Evolutionary conservation across 2,113 vertebrate genomes (phyloP), one percentile per base, ranked within the genome.

Genomic region (Lycaon pictus): DNA sequence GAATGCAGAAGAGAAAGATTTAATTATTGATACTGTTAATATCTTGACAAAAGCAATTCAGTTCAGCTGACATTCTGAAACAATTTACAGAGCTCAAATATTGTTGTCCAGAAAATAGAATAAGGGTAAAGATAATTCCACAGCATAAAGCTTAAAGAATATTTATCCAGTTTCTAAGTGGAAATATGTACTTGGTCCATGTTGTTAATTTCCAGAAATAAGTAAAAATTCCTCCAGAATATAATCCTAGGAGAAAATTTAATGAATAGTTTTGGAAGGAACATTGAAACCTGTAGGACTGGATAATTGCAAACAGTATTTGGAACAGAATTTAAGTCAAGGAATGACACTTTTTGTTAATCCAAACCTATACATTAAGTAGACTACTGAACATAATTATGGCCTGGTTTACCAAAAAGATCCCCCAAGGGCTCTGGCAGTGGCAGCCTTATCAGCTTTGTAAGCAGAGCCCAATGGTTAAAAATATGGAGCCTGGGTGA

Each of bases 11-110:
- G 71, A 85, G 48, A 83, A 94, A 95, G 94, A 98, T 98, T 96
- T 82, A 97, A 96, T 98, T 97, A 97, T 35, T 92, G 98, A 97
- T 98, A 95, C 53, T 69, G 71, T 88, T 96, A 98, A 97, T 95
- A 96, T 67, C 93, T 96, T 90, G 81, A 97, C 90, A 95, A 96
- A 98, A 96, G 90, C 94, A 96, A 97, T 97, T 96, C 90, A 85
- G 43, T 96, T 96, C 76, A 92, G 63, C 63, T 97, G 63, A 90
- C 71, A 96, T 90, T 96, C 85, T 96, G 88, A 97, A 97, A 97
- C 77, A 96, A 97, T 97, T 97, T 97, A 86, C 56, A 16, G 56
- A 91, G 88, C 90, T 97, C 96, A 97, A 97, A 97, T 91, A 97
- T 67, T 97, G 83, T 93, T 86, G 77, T 91, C 82, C 86, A 48